Base-by-base conservation (phyloP, 2,113 vertebrate species). In the Hypomesus transpacificus region DNA sequence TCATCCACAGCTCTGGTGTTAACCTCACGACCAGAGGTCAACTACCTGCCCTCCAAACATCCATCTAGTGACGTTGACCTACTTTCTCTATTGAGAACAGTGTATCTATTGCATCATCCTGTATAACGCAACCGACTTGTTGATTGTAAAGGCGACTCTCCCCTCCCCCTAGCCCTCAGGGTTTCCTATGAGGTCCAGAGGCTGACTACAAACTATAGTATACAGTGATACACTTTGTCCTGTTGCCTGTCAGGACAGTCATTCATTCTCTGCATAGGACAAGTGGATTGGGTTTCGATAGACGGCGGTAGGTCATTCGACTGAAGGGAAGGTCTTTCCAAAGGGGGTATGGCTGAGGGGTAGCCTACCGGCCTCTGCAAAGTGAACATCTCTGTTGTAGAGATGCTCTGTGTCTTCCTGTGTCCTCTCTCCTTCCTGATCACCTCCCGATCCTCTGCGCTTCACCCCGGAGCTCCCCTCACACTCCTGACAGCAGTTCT, bases 1-100 rank as follows among this genome's bases (percentile, higher is more conserved):
- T 80, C 70, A 82, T 76, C 1, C 57, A 70, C 61, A 20, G 58
- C 1, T 17, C 14, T 53, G 8, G 39, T 61, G 13, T 72, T 77
- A 62, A 70, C 69, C 50, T 62, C 62, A 24, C 26, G 70, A 72
- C 14, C 0, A 54, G 60, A 70, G 68, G 58, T 64, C 58, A 16
- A 22, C 9, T n/a, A 5, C 26, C 51, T 67, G n/a, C 22, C n/a
- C 28, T 50, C 17, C 24, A 28, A 28, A 20, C n/a, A 22, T 2
- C 20, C 31, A 14, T 22, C 14, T 39, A 24, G 16, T 64, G 31
- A 9, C 4, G 58, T 31, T 39, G 11, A 39, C 62, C 62, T 64
- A 64, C 62, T 64, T 39, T 39, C 18, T 31, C 59, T 61, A 1
- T 13, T 13, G 54, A 18, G 54, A n/a, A 18, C 24, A 26, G 24